A percentile compares a stretch with the other conserved stretches of the same genome.
Evolutionary conservation across 2,113 vertebrate genomes (phyloP).

Genomic region (Cololabis saira): DNA sequence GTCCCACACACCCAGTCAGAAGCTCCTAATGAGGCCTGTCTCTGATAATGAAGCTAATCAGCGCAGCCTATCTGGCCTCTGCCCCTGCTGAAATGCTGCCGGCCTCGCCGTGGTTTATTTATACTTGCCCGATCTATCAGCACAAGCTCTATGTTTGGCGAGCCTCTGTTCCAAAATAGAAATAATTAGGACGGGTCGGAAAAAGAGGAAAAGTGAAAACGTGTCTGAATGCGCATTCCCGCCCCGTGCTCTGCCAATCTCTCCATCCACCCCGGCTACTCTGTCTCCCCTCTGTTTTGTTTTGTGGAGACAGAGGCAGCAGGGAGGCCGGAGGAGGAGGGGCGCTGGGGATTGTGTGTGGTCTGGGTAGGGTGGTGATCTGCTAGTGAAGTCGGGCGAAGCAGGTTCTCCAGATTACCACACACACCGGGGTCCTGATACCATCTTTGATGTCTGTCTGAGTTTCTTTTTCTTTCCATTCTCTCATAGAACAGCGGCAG

Average conservation of each 20-base stretch:
- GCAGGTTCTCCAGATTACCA: constrained; percentile 48
- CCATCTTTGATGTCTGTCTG: constrained; percentile 28
- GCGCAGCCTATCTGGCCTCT: constrained; percentile 73
- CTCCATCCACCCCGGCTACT: constrained; percentile 43
- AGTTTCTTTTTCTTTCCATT: not conserved
- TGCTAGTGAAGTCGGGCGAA: constrained; percentile 61
- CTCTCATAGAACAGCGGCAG: too few relatives aligned
- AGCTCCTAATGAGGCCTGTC: constrained; percentile 57
- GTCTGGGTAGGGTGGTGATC: constrained; percentile 61
- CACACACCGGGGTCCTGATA: constrained; percentile 60
- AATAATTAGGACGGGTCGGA: constrained; percentile 81
- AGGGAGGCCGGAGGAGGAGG: constrained; percentile 7
- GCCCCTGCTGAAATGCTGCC: constrained; percentile 69
- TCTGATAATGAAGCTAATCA: constrained; percentile 77
- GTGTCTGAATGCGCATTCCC: constrained; percentile 73
- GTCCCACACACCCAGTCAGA: constrained; percentile 39
- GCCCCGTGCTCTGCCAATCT: constrained; percentile 43
- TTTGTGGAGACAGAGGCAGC: constrained; percentile 44
- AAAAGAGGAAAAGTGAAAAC: constrained; percentile 83
- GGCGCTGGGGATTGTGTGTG: constrained; percentile 47
- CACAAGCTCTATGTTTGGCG: constrained; percentile 77
- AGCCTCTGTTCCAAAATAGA: constrained; percentile 72
- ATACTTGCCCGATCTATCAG: constrained; percentile 76
- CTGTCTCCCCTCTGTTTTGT: constrained; percentile 61
- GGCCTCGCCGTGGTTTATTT: constrained; percentile 73